Base-by-base conservation (phyloP, 2,888 invertebrate genomes). In the Lypha dubia region DNA sequence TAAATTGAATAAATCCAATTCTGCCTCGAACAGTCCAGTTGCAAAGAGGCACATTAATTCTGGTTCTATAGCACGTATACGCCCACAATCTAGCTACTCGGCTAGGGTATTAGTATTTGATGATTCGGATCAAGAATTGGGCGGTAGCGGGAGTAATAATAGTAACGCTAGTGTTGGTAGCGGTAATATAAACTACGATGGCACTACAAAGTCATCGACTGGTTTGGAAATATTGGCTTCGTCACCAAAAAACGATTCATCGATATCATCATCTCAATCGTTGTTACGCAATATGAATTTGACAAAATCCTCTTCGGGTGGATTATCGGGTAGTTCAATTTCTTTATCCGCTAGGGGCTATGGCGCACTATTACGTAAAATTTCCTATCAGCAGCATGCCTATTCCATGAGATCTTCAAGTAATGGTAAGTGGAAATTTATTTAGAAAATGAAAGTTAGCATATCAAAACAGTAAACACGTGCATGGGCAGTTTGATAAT, bases 41-140 rank as follows among this genome's bases (percentile, higher is more conserved):
- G 88, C 90, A 38, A 90, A 90, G 73, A 87, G 91, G 8, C 89
- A 90, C 41, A 46, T 90, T 60, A 90, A 79, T 86, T 88, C 89
- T 0, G 87, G 84, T 51, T 84, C 88, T n/a, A 71, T 83, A 13
- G 86, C 90, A n/a, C 89, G 90, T 15, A 89, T 88, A 77, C 89
- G 92, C 91, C 94, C 94, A 85, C 94, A 94, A 90, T 94, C 94
- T 88, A 94, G 94, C 79, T 94, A 96, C 92, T 95, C 96, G 86
- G 96, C 96, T 74, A 94, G 96, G 91, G 95, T 96, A 87, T 93
- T 96, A 88, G 94, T 95, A 88, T 96, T 96, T 91, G 96, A 96
- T 91, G 96, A 96, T 92, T 94, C 94, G 70, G 94, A 95, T 90
- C 93, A 93, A 79, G 94, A 95, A 58, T 70, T 86, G 22, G 86